Base-by-base conservation (phyloP, 2,113 vertebrate genomes). In the Nesoenas mayeri region DNA sequence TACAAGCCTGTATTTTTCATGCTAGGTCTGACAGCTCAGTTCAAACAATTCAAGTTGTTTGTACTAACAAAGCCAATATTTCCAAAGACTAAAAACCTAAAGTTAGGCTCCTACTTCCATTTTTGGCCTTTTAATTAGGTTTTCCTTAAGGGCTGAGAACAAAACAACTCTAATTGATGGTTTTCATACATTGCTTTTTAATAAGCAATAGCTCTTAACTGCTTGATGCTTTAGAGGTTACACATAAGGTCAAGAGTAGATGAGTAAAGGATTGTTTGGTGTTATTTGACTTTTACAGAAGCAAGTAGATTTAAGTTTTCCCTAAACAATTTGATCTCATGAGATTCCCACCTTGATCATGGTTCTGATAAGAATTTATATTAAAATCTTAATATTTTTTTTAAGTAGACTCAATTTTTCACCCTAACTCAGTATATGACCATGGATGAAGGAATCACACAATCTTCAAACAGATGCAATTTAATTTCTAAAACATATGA, bases 81-180 rank as follows among this genome's bases (percentile, higher is more conserved):
- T 84, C n/a, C 56, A 66, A 66, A 91, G 19, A 91, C 57, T 83
- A 95, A 24, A 80, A 93, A 28, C 25, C 5, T 51, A 51, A 15
- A 79, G 67, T 66, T n/a, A 64, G 18, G 13, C 24, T 85, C 50
- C 34, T 57, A n/a, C 34, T 85, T 90, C 44, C 24, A 65, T 67
- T 61, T 77, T 91, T 86, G 28, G n/a, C 40, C 64, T 86, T 77
- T 50, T 86, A 88, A 67, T 89, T 78, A 78, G 60, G 4, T 74
- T 93, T 95, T 74, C 89, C 78, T 81, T 36, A 92, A 86, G 48
- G 70, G 28, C 31, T 91, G 38, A 86, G 86, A 70, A 57, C 26
- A 47, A 53, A 65, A 36, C 28, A 80, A 29, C 32, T 67, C 42
- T 65, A 77, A 84, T 73, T 47, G 48, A 79, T 53, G 4, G 32